Percentiles rank a stretch among this genome's conserved stretches.
These are phyloP conservation scores for Meteorus cinctellus DNA, from an alignment of 2,888 invertebrate species.

Conservation along the genomic window DNA sequence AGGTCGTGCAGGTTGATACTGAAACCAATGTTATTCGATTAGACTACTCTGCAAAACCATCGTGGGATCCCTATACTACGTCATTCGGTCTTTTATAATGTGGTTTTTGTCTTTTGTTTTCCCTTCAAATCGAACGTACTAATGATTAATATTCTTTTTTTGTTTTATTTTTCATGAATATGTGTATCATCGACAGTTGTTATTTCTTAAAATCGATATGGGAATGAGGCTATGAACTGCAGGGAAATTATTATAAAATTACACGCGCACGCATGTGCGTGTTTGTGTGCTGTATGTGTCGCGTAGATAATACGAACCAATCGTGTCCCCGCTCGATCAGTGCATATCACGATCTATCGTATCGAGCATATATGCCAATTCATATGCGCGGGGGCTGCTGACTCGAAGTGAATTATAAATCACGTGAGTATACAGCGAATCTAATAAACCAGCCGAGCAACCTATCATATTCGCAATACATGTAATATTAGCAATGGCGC, in stretches of 20 bases:
- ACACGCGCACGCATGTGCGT: conserved; percentile 52
- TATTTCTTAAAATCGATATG: background rate
- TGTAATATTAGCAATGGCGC: conserved; percentile 57
- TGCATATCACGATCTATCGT: background rate
- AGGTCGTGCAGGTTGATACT: conserved; percentile 59
- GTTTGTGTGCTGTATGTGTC: conserved; percentile 53
- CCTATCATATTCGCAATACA: conserved; percentile 62
- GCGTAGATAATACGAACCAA: conserved; percentile 47
- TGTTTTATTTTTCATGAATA: background rate
- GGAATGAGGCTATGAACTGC: conserved; percentile 26
- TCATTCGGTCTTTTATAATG: background rate
- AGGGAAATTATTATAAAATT: conserved; percentile 53
- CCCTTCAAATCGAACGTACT: too few relatives aligned
- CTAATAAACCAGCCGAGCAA: conserved; percentile 64
- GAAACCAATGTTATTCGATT: conserved; percentile 57
- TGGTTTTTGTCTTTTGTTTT: background rate
- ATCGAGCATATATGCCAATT: conserved; percentile 42
- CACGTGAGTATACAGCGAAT: conserved; percentile 62
- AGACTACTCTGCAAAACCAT: conserved; percentile 11
- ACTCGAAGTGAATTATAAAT: conserved; percentile 37
- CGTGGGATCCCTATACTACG: conserved; percentile 17
- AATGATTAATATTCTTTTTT: background rate
- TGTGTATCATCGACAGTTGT: background rate
- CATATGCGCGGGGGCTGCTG: background rate
- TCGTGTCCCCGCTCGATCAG: conserved; percentile 47